Conservation (phyloP, 2,113 vertebrate genomes). For the Sialia sialis region DNA sequence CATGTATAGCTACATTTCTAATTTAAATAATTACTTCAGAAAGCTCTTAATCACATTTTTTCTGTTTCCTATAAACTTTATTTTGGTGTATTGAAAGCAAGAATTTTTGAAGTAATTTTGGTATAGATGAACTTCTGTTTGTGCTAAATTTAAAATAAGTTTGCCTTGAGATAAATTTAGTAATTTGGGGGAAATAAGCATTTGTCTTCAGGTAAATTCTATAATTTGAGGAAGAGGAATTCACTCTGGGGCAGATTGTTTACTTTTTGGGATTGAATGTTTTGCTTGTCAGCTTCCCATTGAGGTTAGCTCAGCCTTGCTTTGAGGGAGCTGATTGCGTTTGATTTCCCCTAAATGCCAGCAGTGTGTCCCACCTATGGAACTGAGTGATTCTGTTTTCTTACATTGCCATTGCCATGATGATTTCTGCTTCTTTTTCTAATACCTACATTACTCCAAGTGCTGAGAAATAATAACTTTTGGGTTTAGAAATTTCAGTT, state of each 20-base stretch:
- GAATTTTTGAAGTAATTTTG: not conserved
- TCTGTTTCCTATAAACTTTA: not conserved
- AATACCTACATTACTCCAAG: not conserved
- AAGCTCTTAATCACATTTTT: not conserved
- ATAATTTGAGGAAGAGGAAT: not conserved
- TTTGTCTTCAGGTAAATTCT: not conserved
- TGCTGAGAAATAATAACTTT: not conserved
- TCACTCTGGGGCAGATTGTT: not conserved
- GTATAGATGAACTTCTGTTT: not conserved
- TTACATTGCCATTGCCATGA: not conserved
- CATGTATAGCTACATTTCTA: not conserved
- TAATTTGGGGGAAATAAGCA: not conserved
- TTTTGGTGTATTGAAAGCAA: not conserved
- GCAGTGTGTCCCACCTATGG: not conserved
- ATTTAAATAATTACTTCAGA: not conserved
- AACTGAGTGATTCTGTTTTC: not conserved
- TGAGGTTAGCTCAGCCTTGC: not conserved
- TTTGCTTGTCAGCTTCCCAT: not conserved
- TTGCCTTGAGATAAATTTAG: not conserved
- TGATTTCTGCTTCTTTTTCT: not conserved
- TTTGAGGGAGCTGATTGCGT: not conserved
- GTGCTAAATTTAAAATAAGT: not conserved
- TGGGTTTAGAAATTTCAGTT: not conserved
- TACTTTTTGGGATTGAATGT: not conserved
- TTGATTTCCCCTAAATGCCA: not conserved